A percentile compares a stretch with the other conserved stretches of the same genome.
These are phyloP conservation scores for Parasteatoda lunata DNA, from an alignment of 2,888 invertebrate species.

Conservation along the genomic window DNA sequence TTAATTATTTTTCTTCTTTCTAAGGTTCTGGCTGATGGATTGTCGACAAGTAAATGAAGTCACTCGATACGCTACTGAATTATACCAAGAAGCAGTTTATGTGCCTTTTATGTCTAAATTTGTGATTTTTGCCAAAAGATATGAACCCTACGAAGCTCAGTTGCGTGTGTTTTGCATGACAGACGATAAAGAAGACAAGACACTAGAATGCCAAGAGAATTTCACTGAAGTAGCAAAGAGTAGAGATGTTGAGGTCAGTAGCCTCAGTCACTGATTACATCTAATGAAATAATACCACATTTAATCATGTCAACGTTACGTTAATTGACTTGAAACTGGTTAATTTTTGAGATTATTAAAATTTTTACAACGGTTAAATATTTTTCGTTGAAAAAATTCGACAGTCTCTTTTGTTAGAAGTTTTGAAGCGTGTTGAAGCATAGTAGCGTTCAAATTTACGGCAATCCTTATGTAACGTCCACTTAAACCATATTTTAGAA, in stretches of 20 bases:
- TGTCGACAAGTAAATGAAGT: conserved; percentile 97
- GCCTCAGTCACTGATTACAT: neutral
- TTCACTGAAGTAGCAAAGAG: conserved; percentile 98
- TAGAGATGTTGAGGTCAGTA: conserved; percentile 69
- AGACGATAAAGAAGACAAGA: conserved; percentile 99
- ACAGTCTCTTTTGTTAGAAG: no score
- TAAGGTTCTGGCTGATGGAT: conserved; percentile 97
- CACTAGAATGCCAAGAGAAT: conserved; percentile 94
- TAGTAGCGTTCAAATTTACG: no score
- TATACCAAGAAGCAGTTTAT: conserved; percentile 98
- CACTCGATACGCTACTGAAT: conserved; percentile 99
- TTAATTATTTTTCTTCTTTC: neutral
- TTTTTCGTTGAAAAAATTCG: no score
- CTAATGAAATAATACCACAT: no score
- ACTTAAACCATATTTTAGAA: no score
- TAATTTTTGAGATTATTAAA: no score
- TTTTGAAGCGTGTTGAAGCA: no score
- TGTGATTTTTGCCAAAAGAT: conserved; percentile 97
- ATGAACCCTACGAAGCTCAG: conserved; percentile 91
- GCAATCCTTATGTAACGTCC: no score
- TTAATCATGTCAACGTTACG: no score
- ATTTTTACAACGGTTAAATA: no score
- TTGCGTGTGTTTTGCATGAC: conserved; percentile 99
- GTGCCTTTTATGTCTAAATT: conserved; percentile 99
- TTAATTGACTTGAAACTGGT: no score